These are phyloP conservation scores for Acleris literana DNA, from an alignment of 2,888 invertebrate genomes.

Conservation along the genomic window DNA sequence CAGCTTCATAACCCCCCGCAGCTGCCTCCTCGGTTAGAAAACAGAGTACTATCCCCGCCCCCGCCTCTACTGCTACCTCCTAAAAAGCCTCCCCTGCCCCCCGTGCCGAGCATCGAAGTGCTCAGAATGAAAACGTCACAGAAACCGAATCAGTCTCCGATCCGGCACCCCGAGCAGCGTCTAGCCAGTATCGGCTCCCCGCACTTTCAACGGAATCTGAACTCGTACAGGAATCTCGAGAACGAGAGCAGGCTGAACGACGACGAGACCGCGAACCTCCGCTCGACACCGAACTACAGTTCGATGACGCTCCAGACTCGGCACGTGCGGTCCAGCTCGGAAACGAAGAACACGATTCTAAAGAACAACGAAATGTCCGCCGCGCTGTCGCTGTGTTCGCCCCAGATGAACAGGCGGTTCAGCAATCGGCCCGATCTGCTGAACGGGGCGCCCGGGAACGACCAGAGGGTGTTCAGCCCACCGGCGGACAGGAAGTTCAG, in stretches of 20 bases:
- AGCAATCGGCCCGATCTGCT: slow-evolving; percentile 72
- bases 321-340: slow-evolving; percentile 76
- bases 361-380: slow-evolving; percentile 76
- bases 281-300: slow-evolving; percentile 65
- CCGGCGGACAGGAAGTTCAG: slow-evolving; percentile 65
- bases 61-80: slow-evolving; percentile 85
- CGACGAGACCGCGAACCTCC: slow-evolving; percentile 60
- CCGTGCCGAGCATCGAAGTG: slow-evolving; percentile 86
- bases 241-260: slow-evolving; percentile 70
- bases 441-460: slow-evolving; percentile 71
- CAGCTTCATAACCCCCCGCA: slow-evolving; percentile 74
- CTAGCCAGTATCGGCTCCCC: slow-evolving; percentile 86
- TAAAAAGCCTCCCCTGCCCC: slow-evolving; percentile 89
- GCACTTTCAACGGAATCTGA: slow-evolving; percentile 84
- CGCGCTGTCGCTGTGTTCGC: slow-evolving; percentile 79
- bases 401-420: slow-evolving; percentile 81
- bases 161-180: slow-evolving; percentile 75
- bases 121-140: slow-evolving; percentile 81
- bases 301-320: slow-evolving; percentile 74
- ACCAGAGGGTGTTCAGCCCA: slow-evolving; percentile 67
- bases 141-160: slow-evolving; percentile 62
- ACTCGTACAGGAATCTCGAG: slow-evolving; percentile 84
- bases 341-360: slow-evolving; percentile 75
- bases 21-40: slow-evolving; percentile 78
- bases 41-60: slow-evolving; percentile 70